Conservation (phyloP, 2,797 vertebrate genomes). For the Tinamus major region DNA sequence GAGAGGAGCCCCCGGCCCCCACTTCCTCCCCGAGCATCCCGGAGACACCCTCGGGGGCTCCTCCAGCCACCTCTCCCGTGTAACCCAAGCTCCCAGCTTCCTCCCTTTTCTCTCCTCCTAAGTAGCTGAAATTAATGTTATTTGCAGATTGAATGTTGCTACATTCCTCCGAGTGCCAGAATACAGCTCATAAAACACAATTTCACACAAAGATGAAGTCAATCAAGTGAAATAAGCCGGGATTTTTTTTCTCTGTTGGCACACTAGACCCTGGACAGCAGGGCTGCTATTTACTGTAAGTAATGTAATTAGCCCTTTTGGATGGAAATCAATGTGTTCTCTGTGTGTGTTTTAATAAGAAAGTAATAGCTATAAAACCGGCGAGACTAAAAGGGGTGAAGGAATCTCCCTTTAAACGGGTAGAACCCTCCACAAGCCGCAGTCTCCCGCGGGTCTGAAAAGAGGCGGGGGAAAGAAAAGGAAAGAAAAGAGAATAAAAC, state of each 20-base stretch:
- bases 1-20: slow-evolving; percentile 44
- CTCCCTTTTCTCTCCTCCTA: slow-evolving; percentile 48
- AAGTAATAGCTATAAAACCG: slow-evolving; percentile 60
- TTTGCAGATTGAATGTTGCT: slow-evolving; percentile 75
- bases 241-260: slow-evolving; percentile 69
- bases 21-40: slow-evolving; percentile 59
- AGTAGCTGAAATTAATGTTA: slow-evolving; percentile 77
- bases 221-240: slow-evolving; percentile 81
- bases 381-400: slow-evolving; percentile 16
- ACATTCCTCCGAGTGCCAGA: slow-evolving; percentile 73
- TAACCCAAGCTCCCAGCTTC: slow-evolving; percentile 59
- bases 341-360: slow-evolving; percentile 59
- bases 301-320: slow-evolving; percentile 81
- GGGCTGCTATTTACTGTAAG: slow-evolving; percentile 82
- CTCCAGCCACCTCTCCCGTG: slow-evolving; percentile 61
- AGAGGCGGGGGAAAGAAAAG: too few relatives aligned
- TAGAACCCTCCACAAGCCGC: slow-evolving; percentile 28
- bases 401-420: slow-evolving; percentile 42
- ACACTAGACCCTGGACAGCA: slow-evolving; percentile 76
- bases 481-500: too few relatives aligned
- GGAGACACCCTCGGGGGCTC: slow-evolving; percentile 54
- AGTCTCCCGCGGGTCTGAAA: not conserved
- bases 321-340: slow-evolving; percentile 70
- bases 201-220: slow-evolving; percentile 81
- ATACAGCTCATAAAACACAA: slow-evolving; percentile 79